phyloP scores from a whole-genome alignment of 1,140 invertebrate species.

The Myzus persicae region DNA sequence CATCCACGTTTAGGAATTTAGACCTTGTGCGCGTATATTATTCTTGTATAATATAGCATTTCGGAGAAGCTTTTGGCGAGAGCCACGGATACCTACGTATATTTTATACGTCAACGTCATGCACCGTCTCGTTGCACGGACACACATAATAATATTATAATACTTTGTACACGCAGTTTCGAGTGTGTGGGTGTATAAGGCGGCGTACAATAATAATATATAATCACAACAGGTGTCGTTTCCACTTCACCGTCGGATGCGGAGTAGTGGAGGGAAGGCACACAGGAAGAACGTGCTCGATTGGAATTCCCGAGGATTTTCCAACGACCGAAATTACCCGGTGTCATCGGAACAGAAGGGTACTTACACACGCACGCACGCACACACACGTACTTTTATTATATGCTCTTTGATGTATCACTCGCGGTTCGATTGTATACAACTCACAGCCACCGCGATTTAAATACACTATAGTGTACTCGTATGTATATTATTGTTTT shows the following conservation, averaged over 20 bases:
- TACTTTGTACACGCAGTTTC: slow-evolving; percentile 14
- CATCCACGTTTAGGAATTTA: neutral
- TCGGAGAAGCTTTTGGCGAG: slow-evolving; percentile 13
- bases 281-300: slow-evolving; percentile 45
- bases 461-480: too few species aligned
- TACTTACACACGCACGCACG: neutral
- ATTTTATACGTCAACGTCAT: neutral
- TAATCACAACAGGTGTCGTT: slow-evolving; percentile 51
- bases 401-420: slow-evolving; percentile 41
- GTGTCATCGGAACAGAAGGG: slow-evolving; percentile 37
- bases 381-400: neutral
- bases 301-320: slow-evolving; percentile 54
- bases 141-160: slow-evolving; percentile 12
- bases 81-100: neutral
- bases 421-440: neutral
- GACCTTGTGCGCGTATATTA: neutral
- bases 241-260: neutral
- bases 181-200: slow-evolving; percentile 49
- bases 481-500: neutral
- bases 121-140: neutral
- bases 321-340: neutral
- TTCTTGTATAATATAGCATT: neutral
- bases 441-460: neutral
- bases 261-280: too few species aligned
- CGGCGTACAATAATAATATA: neutral